phyloP scores from a whole-genome alignment of 2,888 invertebrate genomes.

The Drosophila greeni region DNA sequence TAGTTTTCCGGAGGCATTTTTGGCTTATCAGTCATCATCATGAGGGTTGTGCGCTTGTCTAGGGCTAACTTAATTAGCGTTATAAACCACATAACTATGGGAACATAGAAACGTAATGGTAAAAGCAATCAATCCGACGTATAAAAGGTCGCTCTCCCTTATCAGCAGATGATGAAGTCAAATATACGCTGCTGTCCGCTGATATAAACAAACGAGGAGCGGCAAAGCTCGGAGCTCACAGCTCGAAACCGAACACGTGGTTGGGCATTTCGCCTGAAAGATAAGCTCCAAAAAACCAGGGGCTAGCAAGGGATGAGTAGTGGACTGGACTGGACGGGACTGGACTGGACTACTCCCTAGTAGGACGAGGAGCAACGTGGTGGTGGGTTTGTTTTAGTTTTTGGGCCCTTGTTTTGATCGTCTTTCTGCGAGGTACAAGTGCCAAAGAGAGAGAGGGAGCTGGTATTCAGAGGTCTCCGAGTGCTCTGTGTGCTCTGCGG shows the following conservation, averaged over 20 bases:
- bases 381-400: conserved; percentile 36
- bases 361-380: conserved; percentile 13
- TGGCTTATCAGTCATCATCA: conserved; percentile 30
- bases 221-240: conserved; percentile 12
- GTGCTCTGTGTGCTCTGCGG: not conserved
- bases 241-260: conserved; percentile 47
- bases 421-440: conserved; percentile 18
- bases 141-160: conserved; percentile 39
- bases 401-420: conserved; percentile 60
- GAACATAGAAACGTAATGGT: conserved; percentile 1
- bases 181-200: conserved; percentile 15
- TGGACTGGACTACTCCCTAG: not conserved
- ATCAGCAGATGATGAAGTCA: conserved; percentile 41
- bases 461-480: not conserved
- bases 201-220: conserved; percentile 33
- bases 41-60: conserved; percentile 15
- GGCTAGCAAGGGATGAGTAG: not conserved
- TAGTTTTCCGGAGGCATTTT: conserved; percentile 3
- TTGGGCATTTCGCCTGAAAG: conserved; percentile 22
- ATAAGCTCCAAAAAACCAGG: conserved; percentile 25
- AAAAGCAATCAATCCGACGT: conserved; percentile 39
- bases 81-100: conserved; percentile 4
- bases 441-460: conserved; percentile 13
- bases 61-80: conserved; percentile 54
- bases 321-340: not conserved